These are phyloP conservation scores for Nomada fabriciana DNA, from an alignment of 2,888 invertebrate genomes.

Conservation along the genomic window DNA sequence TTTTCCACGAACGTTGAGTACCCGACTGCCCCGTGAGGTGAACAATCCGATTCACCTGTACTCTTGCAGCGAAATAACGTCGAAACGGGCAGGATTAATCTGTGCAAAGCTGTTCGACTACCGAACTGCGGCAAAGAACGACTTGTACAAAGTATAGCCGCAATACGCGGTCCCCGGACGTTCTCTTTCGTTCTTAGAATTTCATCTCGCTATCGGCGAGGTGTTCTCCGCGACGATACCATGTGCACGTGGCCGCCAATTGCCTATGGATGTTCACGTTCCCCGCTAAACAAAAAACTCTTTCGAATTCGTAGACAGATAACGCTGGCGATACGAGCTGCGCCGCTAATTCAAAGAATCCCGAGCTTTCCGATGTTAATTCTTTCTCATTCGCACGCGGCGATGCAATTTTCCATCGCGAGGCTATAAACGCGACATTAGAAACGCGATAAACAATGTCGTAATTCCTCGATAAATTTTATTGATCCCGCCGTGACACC, in stretches of 20 bases:
- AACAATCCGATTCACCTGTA: no score
- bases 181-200: slow-evolving; percentile 39
- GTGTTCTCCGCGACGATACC: background rate
- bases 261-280: slow-evolving; percentile 1
- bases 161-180: slow-evolving; percentile 22
- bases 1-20: no score
- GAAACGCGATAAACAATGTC: background rate
- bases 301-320: background rate
- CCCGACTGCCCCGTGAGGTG: no score
- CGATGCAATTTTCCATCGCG: no score
- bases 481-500: slow-evolving; percentile 3
- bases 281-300: background rate
- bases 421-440: no score
- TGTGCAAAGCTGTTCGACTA: slow-evolving; percentile 5
- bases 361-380: background rate
- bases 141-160: slow-evolving; percentile 22
- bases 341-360: background rate
- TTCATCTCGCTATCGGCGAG: slow-evolving; percentile 29
- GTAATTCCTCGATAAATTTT: slow-evolving; percentile 1
- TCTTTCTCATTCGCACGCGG: no score
- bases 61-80: no score
- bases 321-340: background rate
- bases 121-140: background rate
- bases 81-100: no score
- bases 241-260: slow-evolving; percentile 20